Conservation (phyloP, 2,113 vertebrate genomes). For the Balaenoptera acutorostrata region DNA sequence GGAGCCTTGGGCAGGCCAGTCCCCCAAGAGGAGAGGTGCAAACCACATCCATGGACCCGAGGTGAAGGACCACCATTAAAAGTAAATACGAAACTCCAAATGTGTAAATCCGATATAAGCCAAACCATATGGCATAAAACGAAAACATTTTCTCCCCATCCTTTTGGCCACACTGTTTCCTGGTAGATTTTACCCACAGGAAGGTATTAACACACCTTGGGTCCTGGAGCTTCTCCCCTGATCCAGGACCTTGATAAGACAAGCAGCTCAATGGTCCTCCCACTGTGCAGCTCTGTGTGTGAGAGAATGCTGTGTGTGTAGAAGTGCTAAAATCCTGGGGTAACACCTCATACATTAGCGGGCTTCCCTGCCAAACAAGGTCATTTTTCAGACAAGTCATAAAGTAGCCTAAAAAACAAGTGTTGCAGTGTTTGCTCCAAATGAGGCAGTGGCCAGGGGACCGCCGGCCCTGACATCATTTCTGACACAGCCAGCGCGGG, state of each 20-base stretch:
- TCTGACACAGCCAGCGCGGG: constrained; percentile 77
- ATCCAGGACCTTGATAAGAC: constrained; percentile 67
- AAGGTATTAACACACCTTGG: constrained; percentile 65
- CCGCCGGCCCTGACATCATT: constrained; percentile 84
- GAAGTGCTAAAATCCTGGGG: constrained; percentile 69
- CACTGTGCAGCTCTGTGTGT: constrained; percentile 41
- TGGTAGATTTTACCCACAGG: constrained; percentile 54
- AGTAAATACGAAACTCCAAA: constrained; percentile 50
- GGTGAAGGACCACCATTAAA: constrained; percentile 31
- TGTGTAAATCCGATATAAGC: constrained; percentile 62
- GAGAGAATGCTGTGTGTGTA: constrained; percentile 63
- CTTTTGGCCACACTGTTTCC: constrained; percentile 59
- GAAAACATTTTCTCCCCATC: constrained; percentile 61
- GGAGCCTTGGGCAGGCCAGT: background rate
- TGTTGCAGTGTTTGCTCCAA: constrained; percentile 80
- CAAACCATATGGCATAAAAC: constrained; percentile 62
- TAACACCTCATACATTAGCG: constrained; percentile 79
- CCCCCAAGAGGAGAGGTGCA: constrained; percentile 20
- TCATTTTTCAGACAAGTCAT: constrained; percentile 83
- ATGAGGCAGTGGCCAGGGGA: constrained; percentile 75
- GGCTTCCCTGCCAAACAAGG: constrained; percentile 79
- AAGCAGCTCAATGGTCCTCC: constrained; percentile 66
- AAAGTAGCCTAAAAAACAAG: constrained; percentile 82
- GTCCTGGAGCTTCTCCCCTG: constrained; percentile 35
- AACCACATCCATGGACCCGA: constrained; percentile 5